Percentiles rank a stretch among this genome's conserved stretches.
phyloP scores from a whole-genome alignment of 2,888 invertebrate species.

The Drosophila parthenogenetica region DNA sequence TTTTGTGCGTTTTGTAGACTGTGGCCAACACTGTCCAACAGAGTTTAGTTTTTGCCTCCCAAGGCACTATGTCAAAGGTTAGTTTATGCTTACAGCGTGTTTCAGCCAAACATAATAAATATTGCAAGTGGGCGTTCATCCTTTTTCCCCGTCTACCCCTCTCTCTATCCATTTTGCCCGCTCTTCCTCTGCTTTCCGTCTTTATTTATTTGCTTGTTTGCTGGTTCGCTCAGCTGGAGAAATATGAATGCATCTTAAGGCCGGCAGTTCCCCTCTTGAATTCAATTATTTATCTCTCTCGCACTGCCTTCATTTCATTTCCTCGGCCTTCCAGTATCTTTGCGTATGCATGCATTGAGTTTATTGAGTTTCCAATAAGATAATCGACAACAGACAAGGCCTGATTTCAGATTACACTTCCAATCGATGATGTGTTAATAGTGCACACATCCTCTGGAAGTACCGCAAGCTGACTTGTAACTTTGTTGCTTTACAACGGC shows the following conservation, averaged over 20 bases:
- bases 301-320: constrained; percentile 22
- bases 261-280: constrained; percentile 22
- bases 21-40: constrained; percentile 9
- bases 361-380: constrained; percentile 52
- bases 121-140: constrained; percentile 60
- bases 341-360: constrained; percentile 8
- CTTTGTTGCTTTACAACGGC: constrained; percentile 26
- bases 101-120: constrained; percentile 64
- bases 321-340: constrained; percentile 10
- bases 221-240: constrained; percentile 30
- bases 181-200: constrained; percentile 2
- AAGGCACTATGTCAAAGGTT: constrained; percentile 57
- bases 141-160: background rate
- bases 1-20: constrained; percentile 24
- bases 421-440: constrained; percentile 66
- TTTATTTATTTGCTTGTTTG: constrained; percentile 23
- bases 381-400: constrained; percentile 53
- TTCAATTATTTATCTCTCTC: constrained; percentile 60
- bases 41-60: constrained; percentile 24
- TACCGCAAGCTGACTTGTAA: constrained; percentile 44
- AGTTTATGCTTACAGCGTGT: constrained; percentile 40
- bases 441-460: constrained; percentile 48
- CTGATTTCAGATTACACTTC: constrained; percentile 54
- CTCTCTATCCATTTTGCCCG: background rate
- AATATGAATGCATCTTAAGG: constrained; percentile 52